Conservation (phyloP, 2,113 vertebrate genomes). For the Seriola dumerili region DNA sequence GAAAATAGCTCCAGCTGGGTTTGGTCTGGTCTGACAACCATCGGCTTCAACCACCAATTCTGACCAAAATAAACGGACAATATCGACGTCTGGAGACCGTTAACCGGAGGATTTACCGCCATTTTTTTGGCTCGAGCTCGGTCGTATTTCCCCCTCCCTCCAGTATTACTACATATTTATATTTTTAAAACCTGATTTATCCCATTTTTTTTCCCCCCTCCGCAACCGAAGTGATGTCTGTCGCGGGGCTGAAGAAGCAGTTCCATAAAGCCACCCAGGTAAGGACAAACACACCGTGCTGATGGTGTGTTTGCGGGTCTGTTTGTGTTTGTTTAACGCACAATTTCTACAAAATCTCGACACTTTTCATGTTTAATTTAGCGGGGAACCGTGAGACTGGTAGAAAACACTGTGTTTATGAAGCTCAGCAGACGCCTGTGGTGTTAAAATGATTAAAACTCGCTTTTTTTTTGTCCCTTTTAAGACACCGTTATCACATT, state of each 20-base stretch:
- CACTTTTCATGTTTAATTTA: neutral
- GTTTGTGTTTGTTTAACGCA: neutral
- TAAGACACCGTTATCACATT: too few species aligned
- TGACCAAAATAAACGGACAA: conserved; percentile 18
- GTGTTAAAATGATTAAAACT: too few species aligned
- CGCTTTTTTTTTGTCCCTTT: too few species aligned
- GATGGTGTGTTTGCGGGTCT: neutral
- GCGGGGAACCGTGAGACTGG: too few species aligned
- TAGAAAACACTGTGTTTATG: too few species aligned
- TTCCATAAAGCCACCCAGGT: conserved; percentile 91
- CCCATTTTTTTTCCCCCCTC: neutral
- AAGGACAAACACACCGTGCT: neutral
- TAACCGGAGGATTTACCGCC: conserved; percentile 40
- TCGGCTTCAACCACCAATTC: neutral
- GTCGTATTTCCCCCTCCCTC: too few species aligned
- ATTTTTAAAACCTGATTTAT: neutral
- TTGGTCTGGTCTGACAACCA: conserved; percentile 35
- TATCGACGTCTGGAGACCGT: neutral
- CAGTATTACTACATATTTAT: too few species aligned
- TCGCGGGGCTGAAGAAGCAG: conserved; percentile 89
- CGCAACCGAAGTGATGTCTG: conserved; percentile 82
- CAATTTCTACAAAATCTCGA: neutral
- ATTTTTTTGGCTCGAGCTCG: too few species aligned
- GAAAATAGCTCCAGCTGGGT: conserved; percentile 65
- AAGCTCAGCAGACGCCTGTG: too few species aligned